Evolutionary conservation across 53 echinoderm and acorn worm species (phyloP).

Genomic region (Stichopus horrens): DNA sequence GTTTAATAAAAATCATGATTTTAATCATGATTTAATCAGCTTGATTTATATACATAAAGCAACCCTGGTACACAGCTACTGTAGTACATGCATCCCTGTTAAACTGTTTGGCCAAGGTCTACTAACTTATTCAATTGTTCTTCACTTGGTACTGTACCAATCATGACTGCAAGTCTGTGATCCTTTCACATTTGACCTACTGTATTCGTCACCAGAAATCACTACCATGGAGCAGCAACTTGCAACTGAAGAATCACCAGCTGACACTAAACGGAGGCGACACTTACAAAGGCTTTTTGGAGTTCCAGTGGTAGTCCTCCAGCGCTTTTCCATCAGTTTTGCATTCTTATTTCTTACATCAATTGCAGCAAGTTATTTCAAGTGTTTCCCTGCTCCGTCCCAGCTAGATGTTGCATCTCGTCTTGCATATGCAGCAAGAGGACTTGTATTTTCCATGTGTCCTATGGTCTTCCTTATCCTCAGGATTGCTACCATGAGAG

Average conservation of each 20-base stretch:
- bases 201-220: too few relatives aligned
- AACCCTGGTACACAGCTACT: too few relatives aligned
- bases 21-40: too few relatives aligned
- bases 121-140: too few relatives aligned
- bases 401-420: slow-evolving; percentile 5
- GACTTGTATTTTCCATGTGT: slow-evolving; percentile 49
- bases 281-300: slow-evolving; percentile 5
- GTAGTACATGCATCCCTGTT: too few relatives aligned
- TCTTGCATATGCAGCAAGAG: slow-evolving; percentile 43
- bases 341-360: slow-evolving; percentile 4
- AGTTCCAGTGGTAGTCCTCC: not conserved
- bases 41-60: too few relatives aligned
- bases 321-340: not conserved
- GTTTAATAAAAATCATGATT: too few relatives aligned
- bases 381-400: not conserved
- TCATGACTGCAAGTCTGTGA: too few relatives aligned
- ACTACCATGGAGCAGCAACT: not conserved
- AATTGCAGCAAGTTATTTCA: not conserved
- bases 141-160: too few relatives aligned
- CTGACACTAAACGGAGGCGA: not conserved
- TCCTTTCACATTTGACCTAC: too few relatives aligned
- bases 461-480: slow-evolving; percentile 36
- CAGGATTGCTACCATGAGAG: slow-evolving; percentile 24
- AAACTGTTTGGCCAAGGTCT: too few relatives aligned
- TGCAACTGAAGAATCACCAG: not conserved